phyloP scores from a whole-genome alignment of 1,140 invertebrate species.

The Pogonomyrmex barbatus region DNA sequence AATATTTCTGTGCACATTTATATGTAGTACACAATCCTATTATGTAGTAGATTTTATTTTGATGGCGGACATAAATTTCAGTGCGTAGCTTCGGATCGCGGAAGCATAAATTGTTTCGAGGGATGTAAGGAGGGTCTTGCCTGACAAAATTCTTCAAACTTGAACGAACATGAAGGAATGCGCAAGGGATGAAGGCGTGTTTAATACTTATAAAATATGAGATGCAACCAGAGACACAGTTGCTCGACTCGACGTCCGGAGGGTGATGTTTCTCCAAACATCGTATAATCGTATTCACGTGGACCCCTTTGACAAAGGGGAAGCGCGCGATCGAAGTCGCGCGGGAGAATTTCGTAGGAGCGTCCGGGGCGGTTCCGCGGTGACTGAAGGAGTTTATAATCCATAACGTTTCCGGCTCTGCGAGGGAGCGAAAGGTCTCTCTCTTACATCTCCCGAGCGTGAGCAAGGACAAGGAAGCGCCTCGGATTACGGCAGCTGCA shows the following conservation, averaged over 20 bases:
- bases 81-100: slow-evolving; percentile 15
- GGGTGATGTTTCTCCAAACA: slow-evolving; percentile 65
- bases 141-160: slow-evolving; percentile 23
- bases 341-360: slow-evolving; percentile 13
- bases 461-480: slow-evolving; percentile 22
- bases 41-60: slow-evolving; percentile 8
- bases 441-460: slow-evolving; percentile 32
- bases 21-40: neutral
- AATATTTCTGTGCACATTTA: neutral
- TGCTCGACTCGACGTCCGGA: slow-evolving; percentile 35
- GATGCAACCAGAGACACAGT: slow-evolving; percentile 52
- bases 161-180: slow-evolving; percentile 5
- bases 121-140: neutral
- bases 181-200: slow-evolving; percentile 32
- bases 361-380: slow-evolving; percentile 51
- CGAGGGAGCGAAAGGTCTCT: neutral
- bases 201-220: slow-evolving; percentile 72
- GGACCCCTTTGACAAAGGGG: slow-evolving; percentile 37
- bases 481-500: slow-evolving; percentile 57
- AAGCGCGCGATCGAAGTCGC: slow-evolving; percentile 60
- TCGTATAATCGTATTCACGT: slow-evolving; percentile 77
- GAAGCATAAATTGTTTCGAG: slow-evolving; percentile 35
- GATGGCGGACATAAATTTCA: slow-evolving; percentile 11
- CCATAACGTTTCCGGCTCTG: slow-evolving; percentile 81
- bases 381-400: slow-evolving; percentile 80